These are phyloP conservation scores for Synergus itoensis DNA, from an alignment of 2,888 invertebrate species.

Conservation along the genomic window DNA sequence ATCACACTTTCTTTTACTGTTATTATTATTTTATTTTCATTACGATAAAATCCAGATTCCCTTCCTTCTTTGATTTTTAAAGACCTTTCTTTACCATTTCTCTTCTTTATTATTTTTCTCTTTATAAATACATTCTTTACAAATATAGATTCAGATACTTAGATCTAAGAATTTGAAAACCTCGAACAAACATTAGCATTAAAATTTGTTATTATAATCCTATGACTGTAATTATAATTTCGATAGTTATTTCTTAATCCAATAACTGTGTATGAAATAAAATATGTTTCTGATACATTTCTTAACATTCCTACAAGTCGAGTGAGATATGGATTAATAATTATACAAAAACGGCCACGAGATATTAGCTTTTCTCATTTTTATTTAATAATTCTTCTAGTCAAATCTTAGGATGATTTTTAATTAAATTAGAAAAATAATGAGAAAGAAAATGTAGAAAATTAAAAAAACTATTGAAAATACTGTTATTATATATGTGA, in stretches of 20 bases:
- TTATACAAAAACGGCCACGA: neutral
- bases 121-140: neutral
- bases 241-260: neutral
- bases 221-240: neutral
- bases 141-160: neutral
- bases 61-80: no score
- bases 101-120: neutral
- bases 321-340: neutral
- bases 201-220: no score
- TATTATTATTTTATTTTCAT: neutral
- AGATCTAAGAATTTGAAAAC: neutral
- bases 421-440: neutral
- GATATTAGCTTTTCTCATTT: neutral
- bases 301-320: neutral
- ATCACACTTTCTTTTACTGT: neutral
- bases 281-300: neutral
- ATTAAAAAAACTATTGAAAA: neutral
- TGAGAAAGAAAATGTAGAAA: neutral
- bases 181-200: neutral
- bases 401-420: neutral
- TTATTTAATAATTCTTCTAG: neutral
- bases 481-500: no score
- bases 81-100: neutral
- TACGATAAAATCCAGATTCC: neutral
- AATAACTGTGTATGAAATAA: neutral